phyloP scores from a whole-genome alignment of 2,797 vertebrate genomes.

The Hyperoplus lanceolatus region DNA sequence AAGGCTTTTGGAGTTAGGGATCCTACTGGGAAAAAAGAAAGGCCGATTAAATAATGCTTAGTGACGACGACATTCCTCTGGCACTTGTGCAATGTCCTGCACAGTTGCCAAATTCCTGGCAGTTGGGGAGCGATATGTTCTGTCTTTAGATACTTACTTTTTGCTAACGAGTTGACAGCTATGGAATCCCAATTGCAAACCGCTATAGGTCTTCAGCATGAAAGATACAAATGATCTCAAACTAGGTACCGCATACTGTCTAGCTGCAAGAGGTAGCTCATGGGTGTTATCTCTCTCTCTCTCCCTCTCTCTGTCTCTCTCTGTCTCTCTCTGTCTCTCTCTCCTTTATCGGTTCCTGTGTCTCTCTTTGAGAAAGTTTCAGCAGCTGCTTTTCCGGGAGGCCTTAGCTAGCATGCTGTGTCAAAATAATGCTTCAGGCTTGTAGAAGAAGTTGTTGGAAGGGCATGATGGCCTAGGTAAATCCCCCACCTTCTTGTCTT shows the following conservation, averaged over 20 bases:
- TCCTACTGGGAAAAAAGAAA: slow-evolving; percentile 13
- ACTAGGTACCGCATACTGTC: background rate
- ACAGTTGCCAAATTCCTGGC: slow-evolving; percentile 20
- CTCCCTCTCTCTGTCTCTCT: background rate
- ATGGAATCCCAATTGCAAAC: background rate
- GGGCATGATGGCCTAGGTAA: background rate
- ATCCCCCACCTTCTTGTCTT: background rate
- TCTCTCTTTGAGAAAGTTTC: background rate
- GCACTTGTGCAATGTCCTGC: slow-evolving; percentile 25
- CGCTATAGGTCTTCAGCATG: background rate
- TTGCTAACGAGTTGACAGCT: slow-evolving; percentile 5
- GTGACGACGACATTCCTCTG: slow-evolving; percentile 33
- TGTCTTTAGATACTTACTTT: slow-evolving; percentile 10
- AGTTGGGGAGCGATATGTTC: slow-evolving; percentile 11
- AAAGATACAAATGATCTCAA: background rate
- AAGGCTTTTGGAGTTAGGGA: slow-evolving; percentile 16
- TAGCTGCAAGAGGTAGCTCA: background rate
- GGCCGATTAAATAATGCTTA: slow-evolving; percentile 29
- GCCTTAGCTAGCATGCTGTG: background rate
- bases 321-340: too few relatives aligned
- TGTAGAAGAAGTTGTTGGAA: background rate
- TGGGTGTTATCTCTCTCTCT: background rate
- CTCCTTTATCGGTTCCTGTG: too few relatives aligned
- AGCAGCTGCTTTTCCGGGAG: slow-evolving; percentile 8
- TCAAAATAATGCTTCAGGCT: background rate